Percentiles rank a stretch among this genome's conserved stretches.
Evolutionary conservation across 2,113 vertebrate species (phyloP).

Genomic region (Centropus unirufus): DNA sequence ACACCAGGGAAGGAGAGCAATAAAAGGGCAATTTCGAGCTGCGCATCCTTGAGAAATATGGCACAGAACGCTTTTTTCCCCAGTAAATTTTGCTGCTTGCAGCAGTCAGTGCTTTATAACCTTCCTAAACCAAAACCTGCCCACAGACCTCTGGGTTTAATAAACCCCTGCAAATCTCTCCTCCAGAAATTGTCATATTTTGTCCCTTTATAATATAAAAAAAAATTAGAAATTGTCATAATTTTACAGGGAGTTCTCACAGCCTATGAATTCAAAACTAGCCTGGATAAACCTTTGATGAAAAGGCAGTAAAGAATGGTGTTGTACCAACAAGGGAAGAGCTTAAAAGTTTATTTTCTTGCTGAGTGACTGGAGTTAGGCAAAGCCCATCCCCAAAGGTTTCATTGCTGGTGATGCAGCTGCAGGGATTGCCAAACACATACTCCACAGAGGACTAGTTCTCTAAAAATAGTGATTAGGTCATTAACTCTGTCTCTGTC

Average conservation of each 20-base stretch:
- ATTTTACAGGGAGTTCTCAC: not conserved
- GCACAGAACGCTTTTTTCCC: not conserved
- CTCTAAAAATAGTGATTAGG: slow-evolving; percentile 27
- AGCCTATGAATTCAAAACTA: not conserved
- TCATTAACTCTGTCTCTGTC: not conserved
- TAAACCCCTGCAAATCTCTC: not conserved
- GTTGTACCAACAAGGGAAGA: not conserved
- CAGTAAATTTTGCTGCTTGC: not conserved
- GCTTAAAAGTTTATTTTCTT: slow-evolving; percentile 27
- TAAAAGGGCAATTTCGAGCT: not conserved
- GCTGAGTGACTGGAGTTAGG: slow-evolving; percentile 10
- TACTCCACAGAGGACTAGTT: not conserved
- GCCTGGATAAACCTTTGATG: not conserved
- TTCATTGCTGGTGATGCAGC: slow-evolving; percentile 5
- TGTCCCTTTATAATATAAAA: not conserved
- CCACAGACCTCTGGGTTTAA: not conserved
- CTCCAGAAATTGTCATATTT: not conserved
- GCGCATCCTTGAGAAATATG: not conserved
- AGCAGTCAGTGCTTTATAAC: not conserved
- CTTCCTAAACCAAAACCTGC: not conserved
- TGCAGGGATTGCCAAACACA: not conserved
- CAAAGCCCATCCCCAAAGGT: slow-evolving; percentile 20
- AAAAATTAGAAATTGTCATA: not conserved
- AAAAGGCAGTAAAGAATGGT: not conserved
- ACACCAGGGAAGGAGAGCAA: not conserved